Conservation (phyloP, 2,888 invertebrate species). For the Hymenopus coronatus region DNA sequence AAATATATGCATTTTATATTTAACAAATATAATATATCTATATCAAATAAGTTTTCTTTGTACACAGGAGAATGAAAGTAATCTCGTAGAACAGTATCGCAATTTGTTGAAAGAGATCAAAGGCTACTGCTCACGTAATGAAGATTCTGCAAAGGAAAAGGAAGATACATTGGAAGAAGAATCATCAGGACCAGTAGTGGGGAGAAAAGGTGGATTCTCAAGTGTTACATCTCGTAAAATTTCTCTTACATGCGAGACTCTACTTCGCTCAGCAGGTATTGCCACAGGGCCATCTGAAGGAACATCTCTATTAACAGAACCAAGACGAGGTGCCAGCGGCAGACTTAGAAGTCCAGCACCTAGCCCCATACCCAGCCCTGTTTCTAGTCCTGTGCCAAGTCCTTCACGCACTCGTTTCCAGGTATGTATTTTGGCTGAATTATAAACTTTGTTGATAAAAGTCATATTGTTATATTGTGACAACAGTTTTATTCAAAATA, state of each 20-base stretch:
- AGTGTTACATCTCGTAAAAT: constrained; percentile 59
- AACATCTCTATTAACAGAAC: constrained; percentile 41
- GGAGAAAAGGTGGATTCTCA: constrained; percentile 39
- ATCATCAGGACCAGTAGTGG: constrained; percentile 39
- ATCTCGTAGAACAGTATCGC: constrained; percentile 43
- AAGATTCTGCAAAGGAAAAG: constrained; percentile 33
- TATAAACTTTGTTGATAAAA: constrained; percentile 15
- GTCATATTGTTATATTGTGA: constrained; percentile 25
- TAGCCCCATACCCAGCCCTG: constrained; percentile 61
- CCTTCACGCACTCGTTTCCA: constrained; percentile 50
- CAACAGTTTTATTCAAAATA: too few relatives aligned
- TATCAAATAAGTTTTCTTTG: not conserved
- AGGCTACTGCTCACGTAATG: constrained; percentile 59
- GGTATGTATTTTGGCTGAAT: not conserved
- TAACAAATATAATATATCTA: too few relatives aligned
- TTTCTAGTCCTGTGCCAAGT: constrained; percentile 65
- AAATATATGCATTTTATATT: too few relatives aligned
- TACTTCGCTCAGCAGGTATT: constrained; percentile 38
- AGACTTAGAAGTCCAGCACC: constrained; percentile 67
- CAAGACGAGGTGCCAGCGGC: constrained; percentile 47
- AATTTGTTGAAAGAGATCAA: constrained; percentile 56
- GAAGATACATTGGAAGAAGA: constrained; percentile 33
- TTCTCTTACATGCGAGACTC: constrained; percentile 67
- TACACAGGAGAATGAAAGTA: constrained; percentile 40
- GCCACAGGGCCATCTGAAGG: constrained; percentile 38